Evolutionary conservation across 2,888 invertebrate species (phyloP), one percentile per base, ranked within the genome.

Genomic region (Apodemia hepburni): DNA sequence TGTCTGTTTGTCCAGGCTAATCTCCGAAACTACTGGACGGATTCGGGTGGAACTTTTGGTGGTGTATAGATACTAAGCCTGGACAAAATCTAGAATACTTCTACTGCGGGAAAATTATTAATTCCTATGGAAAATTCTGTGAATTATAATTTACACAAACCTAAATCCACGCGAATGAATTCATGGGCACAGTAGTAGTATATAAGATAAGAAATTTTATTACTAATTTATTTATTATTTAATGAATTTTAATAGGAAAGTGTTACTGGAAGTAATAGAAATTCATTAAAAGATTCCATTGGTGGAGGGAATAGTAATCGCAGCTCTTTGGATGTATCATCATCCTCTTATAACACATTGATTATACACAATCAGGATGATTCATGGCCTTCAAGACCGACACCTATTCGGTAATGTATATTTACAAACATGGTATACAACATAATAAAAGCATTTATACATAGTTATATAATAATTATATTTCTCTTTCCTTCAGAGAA

Each of bases 351-450:
- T 78, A 96, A 96, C 77, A 97, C 97, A 15, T 93, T 97, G 58
- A 96, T 97, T 70, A 97, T 97, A 75, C 96, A 97, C 79, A 95
- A 94, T 67, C 93, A 93, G 71, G 95, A 95, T 75, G 95, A 95
- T 75, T 93, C 94, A 17, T 95, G 95, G 95, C 93, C 94, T 62
- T 93, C 87, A 1, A 75, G 91, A 71, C 91, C 88, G 15, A 87
- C 90, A 3, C 87, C 90, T 61, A 90, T 91, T 67, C 80, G 91
- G 90, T 91, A 67, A 72, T 27, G 73, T 47, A 17, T 22, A 54
- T 38, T 51, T 35, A 11, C 58, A 59, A 59, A 35, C 1, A 33
- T 59, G 15, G 15, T 62, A 35, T 58, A 9, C 3, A 35, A n/a
- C n/a, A n/a, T 29, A 12, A 9, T 27, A 12, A 22, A 22, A 38